These are phyloP conservation scores for Zaprionus vittiger DNA, from an alignment of 1,140 invertebrate species.

Conservation along the genomic window DNA sequence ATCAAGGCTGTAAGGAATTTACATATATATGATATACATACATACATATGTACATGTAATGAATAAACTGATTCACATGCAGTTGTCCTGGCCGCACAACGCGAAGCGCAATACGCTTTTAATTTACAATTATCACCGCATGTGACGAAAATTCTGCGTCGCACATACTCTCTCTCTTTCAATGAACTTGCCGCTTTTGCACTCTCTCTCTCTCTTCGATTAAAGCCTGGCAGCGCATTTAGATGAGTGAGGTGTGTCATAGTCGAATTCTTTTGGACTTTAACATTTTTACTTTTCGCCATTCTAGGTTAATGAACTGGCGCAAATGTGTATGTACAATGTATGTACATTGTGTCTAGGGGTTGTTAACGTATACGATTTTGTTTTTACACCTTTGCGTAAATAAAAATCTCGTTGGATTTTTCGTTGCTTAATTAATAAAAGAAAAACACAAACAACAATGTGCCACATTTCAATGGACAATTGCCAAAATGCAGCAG, in stretches of 20 bases:
- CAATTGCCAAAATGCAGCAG: constrained; percentile 37
- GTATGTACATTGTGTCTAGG: constrained; percentile 5
- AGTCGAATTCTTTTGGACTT: constrained; percentile 16
- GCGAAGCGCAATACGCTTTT: neutral
- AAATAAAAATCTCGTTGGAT: neutral
- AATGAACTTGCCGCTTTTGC: neutral
- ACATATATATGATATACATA: neutral
- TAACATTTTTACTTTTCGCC: constrained; percentile 9
- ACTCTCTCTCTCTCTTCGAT: constrained; percentile 1
- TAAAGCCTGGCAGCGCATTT: constrained; percentile 5
- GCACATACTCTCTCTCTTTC: neutral
- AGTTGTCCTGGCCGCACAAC: neutral
- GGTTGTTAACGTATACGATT: constrained; percentile 2
- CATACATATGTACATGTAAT: neutral
- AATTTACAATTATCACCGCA: neutral
- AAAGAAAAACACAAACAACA: constrained; percentile 11
- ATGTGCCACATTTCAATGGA: constrained; percentile 9
- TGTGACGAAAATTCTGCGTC: neutral
- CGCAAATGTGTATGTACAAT: constrained; percentile 8
- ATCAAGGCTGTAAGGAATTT: neutral
- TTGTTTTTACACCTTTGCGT: constrained; percentile 7
- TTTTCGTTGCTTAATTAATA: constrained; percentile 5
- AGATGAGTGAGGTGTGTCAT: constrained; percentile 22
- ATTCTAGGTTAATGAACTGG: constrained; percentile 37
- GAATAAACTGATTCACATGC: neutral